Evolutionary conservation across 2,113 vertebrate species (phyloP).

Genomic region (Murina feae): DNA sequence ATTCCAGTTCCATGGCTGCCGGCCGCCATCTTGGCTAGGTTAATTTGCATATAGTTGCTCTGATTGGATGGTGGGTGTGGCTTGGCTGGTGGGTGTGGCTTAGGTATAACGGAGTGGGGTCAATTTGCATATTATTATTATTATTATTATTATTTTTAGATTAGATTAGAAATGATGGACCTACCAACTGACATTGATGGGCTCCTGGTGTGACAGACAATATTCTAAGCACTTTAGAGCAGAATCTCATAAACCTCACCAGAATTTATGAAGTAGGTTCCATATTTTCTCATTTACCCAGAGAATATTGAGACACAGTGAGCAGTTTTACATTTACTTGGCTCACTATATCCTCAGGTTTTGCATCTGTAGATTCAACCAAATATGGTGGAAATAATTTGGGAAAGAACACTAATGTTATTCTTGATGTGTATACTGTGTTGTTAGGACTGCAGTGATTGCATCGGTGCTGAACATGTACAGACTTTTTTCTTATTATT

Average conservation of each 20-base stretch:
- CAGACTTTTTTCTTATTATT: not conserved
- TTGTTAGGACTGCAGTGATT: not conserved
- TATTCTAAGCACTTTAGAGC: not conserved
- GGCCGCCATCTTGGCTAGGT: no score
- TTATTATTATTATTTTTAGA: no score
- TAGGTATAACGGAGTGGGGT: no score
- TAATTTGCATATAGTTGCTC: no score
- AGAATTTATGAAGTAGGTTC: not conserved
- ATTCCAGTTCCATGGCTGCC: no score
- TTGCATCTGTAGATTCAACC: not conserved
- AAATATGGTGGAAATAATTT: not conserved
- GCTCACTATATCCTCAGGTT: not conserved
- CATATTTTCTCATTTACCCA: not conserved
- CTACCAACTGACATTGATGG: not conserved
- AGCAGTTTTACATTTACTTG: not conserved
- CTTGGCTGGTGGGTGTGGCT: no score
- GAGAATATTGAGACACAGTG: not conserved
- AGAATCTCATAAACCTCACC: not conserved
- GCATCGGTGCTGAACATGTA: not conserved
- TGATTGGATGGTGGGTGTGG: no score
- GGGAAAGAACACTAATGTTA: not conserved
- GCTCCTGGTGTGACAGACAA: not conserved
- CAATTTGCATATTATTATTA: no score
- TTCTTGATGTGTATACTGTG: not conserved
- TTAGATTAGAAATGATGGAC: not conserved